Evolutionary conservation across 2,797 vertebrate species (phyloP).

Genomic region (Poecile montanus): DNA sequence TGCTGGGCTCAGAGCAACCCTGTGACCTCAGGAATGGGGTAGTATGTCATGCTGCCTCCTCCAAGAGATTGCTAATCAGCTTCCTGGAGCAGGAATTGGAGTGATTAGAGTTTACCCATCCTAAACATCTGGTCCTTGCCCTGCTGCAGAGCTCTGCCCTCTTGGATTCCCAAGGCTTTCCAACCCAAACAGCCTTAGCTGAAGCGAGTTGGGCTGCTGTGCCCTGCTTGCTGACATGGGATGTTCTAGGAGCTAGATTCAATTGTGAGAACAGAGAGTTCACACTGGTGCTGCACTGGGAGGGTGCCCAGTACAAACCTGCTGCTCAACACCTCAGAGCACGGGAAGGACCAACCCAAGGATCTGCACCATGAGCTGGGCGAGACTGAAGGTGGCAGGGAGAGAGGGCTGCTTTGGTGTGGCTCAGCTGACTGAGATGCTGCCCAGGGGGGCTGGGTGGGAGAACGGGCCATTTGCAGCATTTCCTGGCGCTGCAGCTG

Average conservation of each 20-base stretch:
- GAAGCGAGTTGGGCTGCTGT: not conserved
- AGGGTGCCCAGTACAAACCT: not conserved
- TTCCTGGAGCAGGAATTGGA: conserved; percentile 20
- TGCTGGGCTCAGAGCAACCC: not conserved
- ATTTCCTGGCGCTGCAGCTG: conserved; percentile 57
- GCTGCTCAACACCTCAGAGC: not conserved
- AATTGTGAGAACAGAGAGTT: not conserved
- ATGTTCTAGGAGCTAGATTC: not conserved
- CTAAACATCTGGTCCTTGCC: not conserved
- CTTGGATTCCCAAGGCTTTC: not conserved
- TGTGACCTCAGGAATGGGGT: not conserved
- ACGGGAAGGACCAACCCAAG: not conserved
- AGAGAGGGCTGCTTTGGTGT: not conserved
- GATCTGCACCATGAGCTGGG: not conserved
- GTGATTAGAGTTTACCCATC: not conserved
- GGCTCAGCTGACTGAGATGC: not conserved
- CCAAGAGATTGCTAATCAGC: not conserved
- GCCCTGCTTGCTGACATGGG: not conserved
- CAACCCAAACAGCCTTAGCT: not conserved
- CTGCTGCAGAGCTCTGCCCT: not conserved
- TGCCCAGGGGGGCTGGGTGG: not conserved
- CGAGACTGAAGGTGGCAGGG: not conserved
- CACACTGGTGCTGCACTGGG: rapidly evolving
- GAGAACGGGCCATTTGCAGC: conserved; percentile 35
- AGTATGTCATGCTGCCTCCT: not conserved